Conservation (phyloP, 2,797 vertebrate genomes). For the Crotalus adamanteus region DNA sequence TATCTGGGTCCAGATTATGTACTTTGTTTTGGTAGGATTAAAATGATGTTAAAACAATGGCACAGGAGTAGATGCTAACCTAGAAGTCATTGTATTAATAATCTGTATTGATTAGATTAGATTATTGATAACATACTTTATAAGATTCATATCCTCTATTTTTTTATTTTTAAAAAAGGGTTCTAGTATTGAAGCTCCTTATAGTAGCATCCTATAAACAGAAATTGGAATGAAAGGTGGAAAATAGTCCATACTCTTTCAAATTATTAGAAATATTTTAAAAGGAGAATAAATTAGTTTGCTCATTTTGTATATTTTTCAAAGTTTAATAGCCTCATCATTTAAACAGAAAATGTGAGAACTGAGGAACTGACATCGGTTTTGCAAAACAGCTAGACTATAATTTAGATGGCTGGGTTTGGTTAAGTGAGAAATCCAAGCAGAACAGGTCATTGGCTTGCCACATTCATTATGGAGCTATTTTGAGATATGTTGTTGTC, state of each 20-base stretch:
- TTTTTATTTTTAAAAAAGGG: not conserved
- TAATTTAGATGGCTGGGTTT: conserved; percentile 22
- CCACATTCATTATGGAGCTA: conserved; percentile 34
- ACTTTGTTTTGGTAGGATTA: not conserved
- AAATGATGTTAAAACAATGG: not conserved
- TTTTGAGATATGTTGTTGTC: conserved; percentile 29
- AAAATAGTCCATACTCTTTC: not conserved
- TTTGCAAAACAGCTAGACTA: not conserved
- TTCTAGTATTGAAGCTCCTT: not conserved
- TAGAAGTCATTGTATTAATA: not conserved
- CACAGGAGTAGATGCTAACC: not conserved
- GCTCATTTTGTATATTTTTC: not conserved
- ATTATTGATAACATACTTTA: not conserved
- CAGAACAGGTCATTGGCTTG: conserved; percentile 22
- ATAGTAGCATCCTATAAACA: not conserved
- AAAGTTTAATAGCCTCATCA: not conserved
- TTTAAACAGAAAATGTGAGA: conserved; percentile 25
- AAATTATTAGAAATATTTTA: not conserved
- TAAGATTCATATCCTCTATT: not conserved
- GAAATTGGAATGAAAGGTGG: not conserved
- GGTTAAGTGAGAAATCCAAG: conserved; percentile 29
- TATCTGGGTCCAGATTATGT: not conserved
- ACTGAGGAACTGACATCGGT: conserved; percentile 28
- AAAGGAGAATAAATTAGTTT: not conserved
- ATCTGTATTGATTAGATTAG: not conserved